phyloP scores from a whole-genome alignment of 2,113 vertebrate species.

The Malurus elegans region DNA sequence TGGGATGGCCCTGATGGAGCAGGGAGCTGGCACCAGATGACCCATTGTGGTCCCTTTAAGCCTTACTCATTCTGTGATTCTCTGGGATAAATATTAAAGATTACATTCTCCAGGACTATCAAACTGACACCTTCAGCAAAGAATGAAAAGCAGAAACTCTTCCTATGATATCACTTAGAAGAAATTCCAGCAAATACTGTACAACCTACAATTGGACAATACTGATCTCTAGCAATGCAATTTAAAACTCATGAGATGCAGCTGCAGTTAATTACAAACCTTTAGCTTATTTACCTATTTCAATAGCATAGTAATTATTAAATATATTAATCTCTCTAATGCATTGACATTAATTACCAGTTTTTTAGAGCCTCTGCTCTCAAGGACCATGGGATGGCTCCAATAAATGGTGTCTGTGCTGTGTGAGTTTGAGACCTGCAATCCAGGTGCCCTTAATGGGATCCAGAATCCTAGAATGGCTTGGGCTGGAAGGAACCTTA shows the following conservation, averaged over 20 bases:
- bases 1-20: neutral
- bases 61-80: neutral
- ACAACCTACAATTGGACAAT: constrained; percentile 6
- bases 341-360: neutral
- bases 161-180: constrained; percentile 43
- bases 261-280: constrained; percentile 36
- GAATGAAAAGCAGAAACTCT: constrained; percentile 57
- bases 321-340: neutral
- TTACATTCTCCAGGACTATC: neutral
- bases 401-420: neutral
- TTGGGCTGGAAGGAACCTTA: neutral
- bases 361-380: neutral
- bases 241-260: constrained; percentile 52
- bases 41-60: neutral
- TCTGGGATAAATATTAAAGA: neutral
- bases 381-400: neutral
- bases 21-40: neutral
- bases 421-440: neutral
- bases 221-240: constrained; percentile 26
- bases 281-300: constrained; percentile 68
- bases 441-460: neutral
- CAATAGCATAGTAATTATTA: constrained; percentile 64
- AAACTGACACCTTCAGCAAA: constrained; percentile 15
- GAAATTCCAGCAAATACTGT: constrained; percentile 62
- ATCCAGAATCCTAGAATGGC: neutral